Conservation (phyloP, 1,140 invertebrate genomes). For the Zaprionus lachaisei region DNA sequence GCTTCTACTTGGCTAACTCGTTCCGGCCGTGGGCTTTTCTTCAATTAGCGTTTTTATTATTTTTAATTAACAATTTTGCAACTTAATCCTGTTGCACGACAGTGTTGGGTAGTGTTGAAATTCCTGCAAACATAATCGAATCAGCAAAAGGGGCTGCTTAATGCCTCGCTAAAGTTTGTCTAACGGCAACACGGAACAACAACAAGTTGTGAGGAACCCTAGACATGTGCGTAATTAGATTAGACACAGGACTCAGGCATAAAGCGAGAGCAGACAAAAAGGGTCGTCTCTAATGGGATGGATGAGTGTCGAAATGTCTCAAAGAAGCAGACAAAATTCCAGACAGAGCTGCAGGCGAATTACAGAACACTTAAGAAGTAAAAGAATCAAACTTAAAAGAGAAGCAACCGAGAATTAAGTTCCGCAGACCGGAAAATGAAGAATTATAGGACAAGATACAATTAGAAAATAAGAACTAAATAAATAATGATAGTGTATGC, state of each 20-base stretch:
- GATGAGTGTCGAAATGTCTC: constrained; percentile 58
- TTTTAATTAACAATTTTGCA: constrained; percentile 82
- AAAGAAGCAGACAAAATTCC: constrained; percentile 56
- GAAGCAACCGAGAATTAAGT: constrained; percentile 53
- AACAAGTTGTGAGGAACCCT: constrained; percentile 33
- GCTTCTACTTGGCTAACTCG: neutral
- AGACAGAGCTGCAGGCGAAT: constrained; percentile 59
- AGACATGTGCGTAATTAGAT: constrained; percentile 80
- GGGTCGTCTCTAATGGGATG: constrained; percentile 61
- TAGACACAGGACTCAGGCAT: constrained; percentile 17
- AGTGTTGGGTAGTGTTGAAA: constrained; percentile 43
- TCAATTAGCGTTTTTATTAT: constrained; percentile 82
- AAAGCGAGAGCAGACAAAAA: constrained; percentile 47
- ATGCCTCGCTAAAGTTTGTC: constrained; percentile 72
- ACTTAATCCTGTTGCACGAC: constrained; percentile 66
- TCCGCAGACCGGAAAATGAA: constrained; percentile 71
- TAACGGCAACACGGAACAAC: constrained; percentile 48
- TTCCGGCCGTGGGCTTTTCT: constrained; percentile 66
- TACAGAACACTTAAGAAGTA: constrained; percentile 35
- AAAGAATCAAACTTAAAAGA: constrained; percentile 4
- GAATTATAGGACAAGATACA: constrained; percentile 38
- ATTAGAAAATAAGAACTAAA: neutral
- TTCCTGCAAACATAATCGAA: constrained; percentile 68
- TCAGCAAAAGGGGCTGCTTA: constrained; percentile 51
- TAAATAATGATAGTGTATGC: neutral